Base-by-base conservation (phyloP, 2,888 invertebrate species). In the Mimachlamys varia region DNA sequence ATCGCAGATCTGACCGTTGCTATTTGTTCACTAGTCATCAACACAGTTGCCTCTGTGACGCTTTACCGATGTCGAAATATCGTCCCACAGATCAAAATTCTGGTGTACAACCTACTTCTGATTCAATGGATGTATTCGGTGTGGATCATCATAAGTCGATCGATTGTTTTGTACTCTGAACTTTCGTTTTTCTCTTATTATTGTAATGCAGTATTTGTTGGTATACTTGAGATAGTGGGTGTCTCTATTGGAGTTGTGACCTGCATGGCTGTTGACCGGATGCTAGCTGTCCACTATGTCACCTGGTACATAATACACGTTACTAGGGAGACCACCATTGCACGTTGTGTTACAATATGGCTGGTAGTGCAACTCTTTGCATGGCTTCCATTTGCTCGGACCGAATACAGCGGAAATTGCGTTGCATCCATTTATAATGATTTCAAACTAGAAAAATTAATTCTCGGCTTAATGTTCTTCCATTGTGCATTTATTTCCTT, bases 391-490 rank as follows among this genome's bases (percentile, higher is more conserved):
- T 76, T 76, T 10, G 76, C 33, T 76, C 27, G 33, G 4, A 76
- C 4, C 33, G 76, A 76, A 27, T 27, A 76, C 5, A 15, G 76
- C 12, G 76, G 76, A 33, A 76, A 76, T 15, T 76, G 76, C 12
- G 76, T 76, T 33, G 76, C 76, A 10, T 76, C 76, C 27, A 76
- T 76, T 12, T 76, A 76, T 33, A 76, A 76, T 76, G 76, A 76
- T 76, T 76, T 76, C 33, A 7, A 27, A 33, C 5, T 76, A 1
- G 76, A 76, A 76, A 76, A 76, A 76, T 12, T 76, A 22, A 5
- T 76, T 76, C 27, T 76, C 17, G 27, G 76, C 33, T 27, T 76
- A 76, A 10, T 76, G 19, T 76, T 76, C 33, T 76, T 27, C 76
- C 27, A 76, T 33, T 76, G 76, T 76, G 76, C 76, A 27, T 76